Percentiles rank a stretch among this genome's conserved stretches.
phyloP scores from a whole-genome alignment of 2,888 invertebrate genomes.

The Amphipyra tragopoginis region DNA sequence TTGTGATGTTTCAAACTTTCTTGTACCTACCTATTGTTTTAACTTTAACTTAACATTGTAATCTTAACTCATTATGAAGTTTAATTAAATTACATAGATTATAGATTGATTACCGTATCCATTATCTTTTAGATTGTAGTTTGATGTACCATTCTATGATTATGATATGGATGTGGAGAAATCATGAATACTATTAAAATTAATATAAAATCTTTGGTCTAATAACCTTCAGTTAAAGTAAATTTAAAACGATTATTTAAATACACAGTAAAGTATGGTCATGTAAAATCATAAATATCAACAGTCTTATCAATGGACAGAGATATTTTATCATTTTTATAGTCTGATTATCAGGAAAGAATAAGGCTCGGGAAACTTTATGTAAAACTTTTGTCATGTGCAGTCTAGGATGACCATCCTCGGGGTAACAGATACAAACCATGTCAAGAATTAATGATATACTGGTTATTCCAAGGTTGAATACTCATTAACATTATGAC shows the following conservation, averaged over 20 bases:
- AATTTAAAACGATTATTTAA: no score
- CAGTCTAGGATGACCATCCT: no score
- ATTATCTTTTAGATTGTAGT: conserved; percentile 43
- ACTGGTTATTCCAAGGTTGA: background rate
- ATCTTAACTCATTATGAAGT: conserved; percentile 3
- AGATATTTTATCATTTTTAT: background rate
- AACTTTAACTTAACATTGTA: conserved; percentile 4
- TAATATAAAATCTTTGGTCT: background rate
- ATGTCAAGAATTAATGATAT: background rate
- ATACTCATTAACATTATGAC: background rate
- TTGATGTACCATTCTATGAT: conserved; percentile 28
- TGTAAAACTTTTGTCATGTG: no score
- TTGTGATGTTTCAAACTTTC: conserved; percentile 16
- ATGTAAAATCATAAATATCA: background rate
- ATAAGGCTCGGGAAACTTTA: no score
- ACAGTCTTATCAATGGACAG: background rate
- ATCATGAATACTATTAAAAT: background rate
- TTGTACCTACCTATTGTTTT: conserved; percentile 5
- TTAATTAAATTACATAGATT: conserved; percentile 54
- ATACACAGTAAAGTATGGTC: background rate
- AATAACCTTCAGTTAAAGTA: background rate
- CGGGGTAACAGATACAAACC: background rate
- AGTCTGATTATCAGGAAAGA: no score
- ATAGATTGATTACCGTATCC: conserved; percentile 37
- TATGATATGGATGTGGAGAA: background rate